Evolutionary conservation across 2,797 vertebrate species (phyloP).

Genomic region (Arvicola amphibius): DNA sequence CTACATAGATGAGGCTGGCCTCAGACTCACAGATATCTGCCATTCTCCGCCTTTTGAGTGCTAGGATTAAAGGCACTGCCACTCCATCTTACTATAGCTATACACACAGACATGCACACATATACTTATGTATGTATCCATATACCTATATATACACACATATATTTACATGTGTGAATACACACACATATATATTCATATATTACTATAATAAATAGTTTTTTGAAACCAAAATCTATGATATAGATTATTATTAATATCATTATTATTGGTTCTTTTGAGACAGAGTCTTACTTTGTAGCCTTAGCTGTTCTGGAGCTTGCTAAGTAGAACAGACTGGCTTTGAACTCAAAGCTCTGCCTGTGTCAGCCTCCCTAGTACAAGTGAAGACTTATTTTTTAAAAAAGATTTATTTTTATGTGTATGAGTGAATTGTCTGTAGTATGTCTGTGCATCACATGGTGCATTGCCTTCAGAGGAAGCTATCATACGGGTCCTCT

Average conservation of each 20-base stretch:
- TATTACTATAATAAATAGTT: conserved; percentile 31
- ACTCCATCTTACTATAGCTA: not conserved
- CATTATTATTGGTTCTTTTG: not conserved
- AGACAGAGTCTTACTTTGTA: not conserved
- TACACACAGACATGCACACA: not conserved
- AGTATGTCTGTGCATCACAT: not conserved
- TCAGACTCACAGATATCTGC: not conserved
- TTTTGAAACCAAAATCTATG: conserved; percentile 10
- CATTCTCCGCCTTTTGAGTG: not conserved
- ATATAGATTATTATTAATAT: not conserved
- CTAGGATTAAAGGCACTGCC: not conserved
- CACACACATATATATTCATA: not conserved
- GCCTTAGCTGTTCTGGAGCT: not conserved
- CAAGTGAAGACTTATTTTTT: not conserved
- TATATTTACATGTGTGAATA: not conserved
- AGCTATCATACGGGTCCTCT: not conserved
- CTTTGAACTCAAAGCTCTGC: not conserved
- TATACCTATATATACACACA: not conserved
- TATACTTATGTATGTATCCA: conserved; percentile 10
- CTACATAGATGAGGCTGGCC: not conserved
- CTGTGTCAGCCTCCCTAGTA: not conserved
- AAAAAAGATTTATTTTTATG: not conserved
- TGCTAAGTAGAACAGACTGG: not conserved
- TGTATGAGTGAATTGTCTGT: not conserved
- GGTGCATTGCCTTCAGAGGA: not conserved